phyloP scores from a whole-genome alignment of 2,113 vertebrate species.

The Synodontis membranacea region DNA sequence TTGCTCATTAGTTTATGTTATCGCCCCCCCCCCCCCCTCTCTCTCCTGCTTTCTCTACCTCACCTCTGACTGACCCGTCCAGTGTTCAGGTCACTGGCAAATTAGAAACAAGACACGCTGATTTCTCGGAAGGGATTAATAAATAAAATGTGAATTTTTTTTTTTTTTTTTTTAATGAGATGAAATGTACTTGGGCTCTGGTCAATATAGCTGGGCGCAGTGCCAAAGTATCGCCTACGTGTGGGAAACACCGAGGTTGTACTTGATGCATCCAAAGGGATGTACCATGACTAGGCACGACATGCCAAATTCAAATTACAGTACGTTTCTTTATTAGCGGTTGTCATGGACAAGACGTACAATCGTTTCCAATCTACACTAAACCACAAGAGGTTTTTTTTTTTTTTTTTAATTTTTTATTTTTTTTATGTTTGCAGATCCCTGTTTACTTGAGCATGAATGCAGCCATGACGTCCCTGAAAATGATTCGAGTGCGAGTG shows the following conservation, averaged over 20 bases:
- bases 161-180: background rate
- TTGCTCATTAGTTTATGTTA: background rate
- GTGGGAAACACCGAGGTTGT: background rate
- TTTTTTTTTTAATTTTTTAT: background rate
- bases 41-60: background rate
- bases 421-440: background rate
- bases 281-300: background rate
- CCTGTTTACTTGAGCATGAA: constrained; percentile 17
- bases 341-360: background rate
- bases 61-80: background rate
- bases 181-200: background rate
- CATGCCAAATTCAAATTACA: background rate
- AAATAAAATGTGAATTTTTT: background rate
- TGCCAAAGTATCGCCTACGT: background rate
- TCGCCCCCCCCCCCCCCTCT: no score
- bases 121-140: constrained; percentile 7
- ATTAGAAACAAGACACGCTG: background rate
- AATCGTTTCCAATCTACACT: background rate
- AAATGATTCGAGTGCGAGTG: constrained; percentile 61
- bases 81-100: background rate
- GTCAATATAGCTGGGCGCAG: background rate
- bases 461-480: background rate
- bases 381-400: background rate
- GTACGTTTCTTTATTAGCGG: background rate
- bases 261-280: background rate